Percentiles rank a stretch among this genome's conserved stretches.
These are phyloP conservation scores for Tetragonisca angustula DNA, from an alignment of 2,888 invertebrate species.

Conservation along the genomic window DNA sequence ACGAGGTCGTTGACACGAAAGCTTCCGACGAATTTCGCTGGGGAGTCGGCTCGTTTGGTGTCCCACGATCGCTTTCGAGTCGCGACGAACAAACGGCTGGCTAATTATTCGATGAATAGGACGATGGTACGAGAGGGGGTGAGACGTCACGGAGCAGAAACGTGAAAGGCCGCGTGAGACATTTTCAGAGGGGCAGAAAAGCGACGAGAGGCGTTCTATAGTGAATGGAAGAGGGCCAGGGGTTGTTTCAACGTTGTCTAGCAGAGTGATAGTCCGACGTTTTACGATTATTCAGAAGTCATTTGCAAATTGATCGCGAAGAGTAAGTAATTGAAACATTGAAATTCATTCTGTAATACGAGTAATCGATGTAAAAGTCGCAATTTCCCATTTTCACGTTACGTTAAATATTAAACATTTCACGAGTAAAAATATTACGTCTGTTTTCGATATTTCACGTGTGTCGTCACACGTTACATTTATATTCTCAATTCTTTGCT, in stretches of 20 bases:
- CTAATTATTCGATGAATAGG: conserved; percentile 70
- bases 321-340: no score
- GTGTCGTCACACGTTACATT: no score
- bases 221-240: neutral
- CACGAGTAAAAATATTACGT: no score
- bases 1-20: conserved; percentile 20
- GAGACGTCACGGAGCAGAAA: neutral
- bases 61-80: conserved; percentile 60
- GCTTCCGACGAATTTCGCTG: conserved; percentile 8
- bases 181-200: neutral
- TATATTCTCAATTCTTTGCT: no score
- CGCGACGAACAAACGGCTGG: conserved; percentile 68
- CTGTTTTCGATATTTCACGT: no score
- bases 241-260: neutral
- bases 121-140: conserved; percentile 37
- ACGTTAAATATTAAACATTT: no score
- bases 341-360: no score
- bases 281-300: neutral
- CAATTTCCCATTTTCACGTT: no score
- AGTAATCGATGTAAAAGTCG: no score
- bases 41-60: conserved; percentile 61
- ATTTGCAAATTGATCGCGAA: no score
- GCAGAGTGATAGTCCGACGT: neutral
- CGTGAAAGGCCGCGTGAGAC: neutral
- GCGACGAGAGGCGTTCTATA: neutral